These are phyloP conservation scores for Synanthedon myopaeformis DNA, from an alignment of 2,888 invertebrate species.

Conservation along the genomic window DNA sequence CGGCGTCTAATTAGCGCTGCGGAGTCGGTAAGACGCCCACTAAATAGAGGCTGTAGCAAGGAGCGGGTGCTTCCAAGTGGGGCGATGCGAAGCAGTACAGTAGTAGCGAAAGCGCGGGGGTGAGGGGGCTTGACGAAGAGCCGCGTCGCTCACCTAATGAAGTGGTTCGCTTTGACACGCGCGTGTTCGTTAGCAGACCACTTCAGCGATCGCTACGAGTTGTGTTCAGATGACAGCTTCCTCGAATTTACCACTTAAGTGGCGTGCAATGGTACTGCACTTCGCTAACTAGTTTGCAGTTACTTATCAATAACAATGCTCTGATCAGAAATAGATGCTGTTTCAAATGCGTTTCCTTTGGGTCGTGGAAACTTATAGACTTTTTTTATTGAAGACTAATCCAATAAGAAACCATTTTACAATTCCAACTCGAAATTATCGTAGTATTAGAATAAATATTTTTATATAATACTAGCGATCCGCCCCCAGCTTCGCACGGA, in stretches of 20 bases:
- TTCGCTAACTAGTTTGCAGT: constrained; percentile 31
- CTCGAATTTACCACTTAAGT: constrained; percentile 65
- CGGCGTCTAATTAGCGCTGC: constrained; percentile 64
- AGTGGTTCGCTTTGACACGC: constrained; percentile 70
- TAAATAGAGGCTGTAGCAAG: constrained; percentile 35
- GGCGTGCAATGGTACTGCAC: constrained; percentile 51
- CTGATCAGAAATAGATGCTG: too few species aligned
- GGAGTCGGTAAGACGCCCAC: constrained; percentile 60
- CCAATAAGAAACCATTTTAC: too few species aligned
- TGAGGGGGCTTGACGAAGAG: constrained; percentile 17
- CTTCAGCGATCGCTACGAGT: constrained; percentile 51
- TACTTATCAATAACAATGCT: neutral
- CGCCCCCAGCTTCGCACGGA: too few species aligned
- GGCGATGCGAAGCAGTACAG: neutral
- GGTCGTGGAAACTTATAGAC: too few species aligned
- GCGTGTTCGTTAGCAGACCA: constrained; percentile 69
- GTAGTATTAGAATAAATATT: too few species aligned
- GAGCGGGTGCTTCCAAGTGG: constrained; percentile 9
- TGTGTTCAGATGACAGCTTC: constrained; percentile 62
- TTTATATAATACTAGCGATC: too few species aligned
- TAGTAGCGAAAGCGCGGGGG: constrained; percentile 3
- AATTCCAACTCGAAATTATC: too few species aligned
- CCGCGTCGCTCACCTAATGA: constrained; percentile 64
- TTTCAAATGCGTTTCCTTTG: too few species aligned
- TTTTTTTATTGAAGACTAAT: too few species aligned